A percentile compares a stretch with the other conserved stretches of the same genome.
Evolutionary conservation across 2,888 invertebrate genomes (phyloP).

Genomic region (Cheilosia impressa): DNA sequence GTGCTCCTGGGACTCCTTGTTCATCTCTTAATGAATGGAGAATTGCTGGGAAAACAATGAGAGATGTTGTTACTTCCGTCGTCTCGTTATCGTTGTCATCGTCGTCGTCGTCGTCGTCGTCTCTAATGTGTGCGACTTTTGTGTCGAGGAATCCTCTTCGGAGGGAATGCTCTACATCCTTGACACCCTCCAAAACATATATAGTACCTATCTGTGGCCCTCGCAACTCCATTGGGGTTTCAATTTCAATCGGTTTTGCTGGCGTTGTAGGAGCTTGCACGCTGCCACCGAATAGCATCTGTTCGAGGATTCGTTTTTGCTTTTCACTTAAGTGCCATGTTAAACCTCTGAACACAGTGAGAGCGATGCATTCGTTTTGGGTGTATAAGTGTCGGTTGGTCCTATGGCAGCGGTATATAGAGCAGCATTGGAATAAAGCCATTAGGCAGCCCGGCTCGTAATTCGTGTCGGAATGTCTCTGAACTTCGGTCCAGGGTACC

Average conservation of each 20-base stretch:
- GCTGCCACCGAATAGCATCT: constrained; percentile 47
- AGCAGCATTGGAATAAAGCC: constrained; percentile 64
- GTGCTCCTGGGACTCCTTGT: constrained; percentile 20
- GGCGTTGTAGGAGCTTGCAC: constrained; percentile 47
- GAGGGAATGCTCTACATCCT: constrained; percentile 12
- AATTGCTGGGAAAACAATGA: constrained; percentile 48
- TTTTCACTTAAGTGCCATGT: constrained; percentile 75
- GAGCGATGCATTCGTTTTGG: constrained; percentile 32
- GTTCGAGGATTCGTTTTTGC: constrained; percentile 66
- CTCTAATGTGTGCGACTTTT: constrained; percentile 20
- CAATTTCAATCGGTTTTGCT: constrained; percentile 73
- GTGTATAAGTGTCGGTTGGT: constrained; percentile 33
- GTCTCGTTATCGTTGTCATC: constrained; percentile 34
- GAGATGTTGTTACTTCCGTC: constrained; percentile 68
- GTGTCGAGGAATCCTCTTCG: constrained; percentile 6
- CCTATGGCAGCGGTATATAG: constrained; percentile 27
- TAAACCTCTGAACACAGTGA: constrained; percentile 67
- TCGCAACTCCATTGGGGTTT: constrained; percentile 35
- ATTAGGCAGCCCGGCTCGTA: constrained; percentile 70
- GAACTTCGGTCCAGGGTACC: constrained; percentile 56
- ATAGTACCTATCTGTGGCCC: neutral
- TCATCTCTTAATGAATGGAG: constrained; percentile 61
- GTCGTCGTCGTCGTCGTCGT: neutral
- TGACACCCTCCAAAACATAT: constrained; percentile 13
- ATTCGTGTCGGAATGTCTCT: constrained; percentile 70